Conservation (phyloP, 2,888 invertebrate genomes). For the Pseudoips prasinana region DNA sequence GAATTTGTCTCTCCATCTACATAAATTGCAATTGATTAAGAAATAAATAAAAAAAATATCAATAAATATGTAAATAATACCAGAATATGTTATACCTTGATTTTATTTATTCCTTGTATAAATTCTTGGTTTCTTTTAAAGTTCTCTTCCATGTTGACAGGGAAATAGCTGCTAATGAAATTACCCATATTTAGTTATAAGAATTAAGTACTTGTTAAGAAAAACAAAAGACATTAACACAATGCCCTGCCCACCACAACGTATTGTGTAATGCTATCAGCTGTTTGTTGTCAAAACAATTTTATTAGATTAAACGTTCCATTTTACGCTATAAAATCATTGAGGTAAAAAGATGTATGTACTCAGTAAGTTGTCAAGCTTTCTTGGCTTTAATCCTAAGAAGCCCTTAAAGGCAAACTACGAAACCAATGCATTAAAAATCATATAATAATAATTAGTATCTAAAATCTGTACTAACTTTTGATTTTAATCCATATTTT, state of each 20-base stretch:
- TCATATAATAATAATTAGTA: no score
- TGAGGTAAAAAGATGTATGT: no score
- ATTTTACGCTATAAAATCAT: no score
- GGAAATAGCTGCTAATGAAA: conserved; percentile 42
- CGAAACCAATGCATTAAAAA: no score
- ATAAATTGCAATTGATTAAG: conserved; percentile 12
- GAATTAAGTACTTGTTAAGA: not conserved
- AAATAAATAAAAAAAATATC: conserved; percentile 1
- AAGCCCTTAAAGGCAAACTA: no score
- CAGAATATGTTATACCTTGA: conserved; percentile 73
- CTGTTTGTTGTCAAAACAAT: conserved; percentile 29
- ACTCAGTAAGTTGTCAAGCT: no score
- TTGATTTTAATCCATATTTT: no score
- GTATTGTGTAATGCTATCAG: conserved; percentile 18
- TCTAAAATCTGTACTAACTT: no score
- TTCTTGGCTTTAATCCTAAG: no score
- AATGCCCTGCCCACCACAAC: conserved; percentile 16
- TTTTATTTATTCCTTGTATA: conserved; percentile 84
- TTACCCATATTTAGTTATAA: conserved; percentile 79
- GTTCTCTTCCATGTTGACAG: conserved; percentile 85
- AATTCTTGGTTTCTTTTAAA: conserved; percentile 87
- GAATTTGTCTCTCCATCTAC: conserved; percentile 91
- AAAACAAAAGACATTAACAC: conserved; percentile 22
- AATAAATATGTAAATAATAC: not conserved
- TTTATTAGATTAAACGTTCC: conserved; percentile 2